A percentile compares a stretch with the other conserved stretches of the same genome.
These are phyloP conservation scores for Holacanthella duospinosa DNA, from an alignment of 2,888 invertebrate genomes.

Conservation along the genomic window DNA sequence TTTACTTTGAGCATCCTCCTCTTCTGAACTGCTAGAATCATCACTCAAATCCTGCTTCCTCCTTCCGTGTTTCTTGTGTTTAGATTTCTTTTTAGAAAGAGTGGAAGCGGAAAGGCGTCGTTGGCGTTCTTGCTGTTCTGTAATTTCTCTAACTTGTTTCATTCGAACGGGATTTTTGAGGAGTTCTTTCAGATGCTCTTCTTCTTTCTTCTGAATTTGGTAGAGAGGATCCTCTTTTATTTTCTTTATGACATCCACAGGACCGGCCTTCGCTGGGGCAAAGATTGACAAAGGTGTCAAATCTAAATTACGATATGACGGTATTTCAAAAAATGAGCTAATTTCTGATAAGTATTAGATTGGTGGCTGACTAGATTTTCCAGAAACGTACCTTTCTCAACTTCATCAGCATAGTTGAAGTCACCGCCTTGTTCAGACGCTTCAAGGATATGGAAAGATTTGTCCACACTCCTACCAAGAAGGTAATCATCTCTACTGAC, in stretches of 20 bases:
- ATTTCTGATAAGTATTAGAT: too few relatives aligned
- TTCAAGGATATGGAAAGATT: conserved; percentile 57
- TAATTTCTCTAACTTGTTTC: conserved; percentile 54
- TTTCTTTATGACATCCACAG: conserved; percentile 78
- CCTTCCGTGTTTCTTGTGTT: conserved; percentile 31
- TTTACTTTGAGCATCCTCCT: conserved; percentile 38
- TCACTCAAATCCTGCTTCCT: conserved; percentile 21
- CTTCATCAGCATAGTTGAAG: conserved; percentile 31
- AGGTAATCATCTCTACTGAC: conserved; percentile 79
- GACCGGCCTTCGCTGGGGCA: conserved; percentile 46
- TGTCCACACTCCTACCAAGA: conserved; percentile 69
- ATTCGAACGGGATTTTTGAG: conserved; percentile 85
- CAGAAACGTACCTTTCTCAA: conserved; percentile 29
- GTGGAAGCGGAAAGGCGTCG: conserved; percentile 11
- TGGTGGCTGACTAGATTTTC: background rate
- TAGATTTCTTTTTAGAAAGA: conserved; percentile 2
- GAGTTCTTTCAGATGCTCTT: conserved; percentile 71
- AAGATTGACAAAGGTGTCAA: conserved; percentile 35
- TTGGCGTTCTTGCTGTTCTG: conserved; percentile 46
- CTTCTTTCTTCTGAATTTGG: conserved; percentile 76
- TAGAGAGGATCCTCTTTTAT: conserved; percentile 87
- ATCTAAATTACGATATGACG: too few relatives aligned
- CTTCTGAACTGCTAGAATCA: conserved; percentile 23
- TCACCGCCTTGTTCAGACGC: conserved; percentile 47
- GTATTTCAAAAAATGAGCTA: too few relatives aligned